Percentiles rank a stretch among this genome's conserved stretches.
phyloP scores from a whole-genome alignment of 2,113 vertebrate species.

The Alaudala cheleensis region DNA sequence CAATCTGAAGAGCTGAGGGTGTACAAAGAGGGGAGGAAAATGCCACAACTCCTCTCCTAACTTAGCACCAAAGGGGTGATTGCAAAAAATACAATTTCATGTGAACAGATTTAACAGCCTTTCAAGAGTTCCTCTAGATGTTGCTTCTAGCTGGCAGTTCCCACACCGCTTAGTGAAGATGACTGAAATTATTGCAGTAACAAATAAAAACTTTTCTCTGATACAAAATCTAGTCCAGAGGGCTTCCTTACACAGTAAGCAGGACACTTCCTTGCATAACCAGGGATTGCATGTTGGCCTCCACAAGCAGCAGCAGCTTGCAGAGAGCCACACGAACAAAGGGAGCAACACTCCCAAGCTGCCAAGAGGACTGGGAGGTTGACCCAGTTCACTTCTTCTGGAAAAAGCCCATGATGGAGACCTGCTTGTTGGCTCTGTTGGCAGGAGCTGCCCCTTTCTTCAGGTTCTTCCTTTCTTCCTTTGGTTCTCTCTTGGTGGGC shows the following conservation, averaged over 20 bases:
- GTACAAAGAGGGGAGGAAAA: neutral
- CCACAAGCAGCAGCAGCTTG: neutral
- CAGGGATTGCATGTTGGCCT: neutral
- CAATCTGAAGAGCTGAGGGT: neutral
- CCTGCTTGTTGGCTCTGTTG: slow-evolving; percentile 84
- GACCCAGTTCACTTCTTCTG: slow-evolving; percentile 83
- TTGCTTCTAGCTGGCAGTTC: neutral
- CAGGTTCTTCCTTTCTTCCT: slow-evolving; percentile 77
- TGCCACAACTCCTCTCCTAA: neutral
- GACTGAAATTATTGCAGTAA: neutral
- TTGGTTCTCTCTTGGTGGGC: slow-evolving; percentile 58
- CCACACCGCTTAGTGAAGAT: neutral
- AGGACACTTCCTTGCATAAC: neutral
- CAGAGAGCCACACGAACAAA: neutral
- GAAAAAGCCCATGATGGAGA: slow-evolving; percentile 92
- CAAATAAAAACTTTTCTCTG: neutral
- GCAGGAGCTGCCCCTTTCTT: slow-evolving; percentile 75
- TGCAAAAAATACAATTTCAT: neutral
- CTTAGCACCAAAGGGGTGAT: neutral
- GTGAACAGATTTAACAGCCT: neutral
- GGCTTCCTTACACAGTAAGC: slow-evolving; percentile 71
- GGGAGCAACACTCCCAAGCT: neutral
- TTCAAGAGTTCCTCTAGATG: neutral
- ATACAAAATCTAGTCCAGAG: slow-evolving; percentile 16
- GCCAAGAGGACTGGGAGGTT: neutral